Evolutionary conservation across 2,113 vertebrate genomes (phyloP).

Genomic region (Myiozetetes cayanensis): DNA sequence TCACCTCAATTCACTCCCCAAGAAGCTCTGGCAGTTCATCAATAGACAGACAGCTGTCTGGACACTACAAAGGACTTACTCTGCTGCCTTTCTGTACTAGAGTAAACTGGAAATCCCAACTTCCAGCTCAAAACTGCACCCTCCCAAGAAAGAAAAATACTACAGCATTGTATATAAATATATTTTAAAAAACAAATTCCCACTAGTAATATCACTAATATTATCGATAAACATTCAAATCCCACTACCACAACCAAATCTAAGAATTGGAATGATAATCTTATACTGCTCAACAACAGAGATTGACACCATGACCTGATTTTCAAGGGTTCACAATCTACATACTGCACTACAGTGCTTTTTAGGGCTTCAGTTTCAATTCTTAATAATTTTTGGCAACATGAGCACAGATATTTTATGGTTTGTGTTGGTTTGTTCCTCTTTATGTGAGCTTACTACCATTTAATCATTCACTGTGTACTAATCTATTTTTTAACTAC

Average conservation of each 20-base stretch:
- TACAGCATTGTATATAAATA: background rate
- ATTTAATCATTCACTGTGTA: background rate
- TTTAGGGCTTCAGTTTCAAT: background rate
- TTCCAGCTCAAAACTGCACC: background rate
- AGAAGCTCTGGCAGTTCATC: background rate
- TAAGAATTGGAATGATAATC: background rate
- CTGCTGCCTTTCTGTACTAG: background rate
- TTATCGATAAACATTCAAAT: background rate
- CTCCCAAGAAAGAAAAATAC: background rate
- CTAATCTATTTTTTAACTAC: background rate
- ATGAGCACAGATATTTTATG: background rate
- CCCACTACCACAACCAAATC: background rate
- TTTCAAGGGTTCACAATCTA: background rate
- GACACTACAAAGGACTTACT: background rate
- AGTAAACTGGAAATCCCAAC: background rate
- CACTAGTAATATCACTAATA: background rate
- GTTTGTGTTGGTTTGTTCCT: background rate
- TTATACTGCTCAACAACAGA: background rate
- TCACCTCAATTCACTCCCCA: accelerated
- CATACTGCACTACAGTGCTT: background rate
- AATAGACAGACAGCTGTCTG: background rate
- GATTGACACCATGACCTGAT: background rate
- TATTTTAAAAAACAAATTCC: background rate
- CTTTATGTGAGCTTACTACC: background rate
- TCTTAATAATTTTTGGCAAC: background rate